Base-by-base conservation (phyloP, 2,113 vertebrate species). In the Engraulis encrasicolus region DNA sequence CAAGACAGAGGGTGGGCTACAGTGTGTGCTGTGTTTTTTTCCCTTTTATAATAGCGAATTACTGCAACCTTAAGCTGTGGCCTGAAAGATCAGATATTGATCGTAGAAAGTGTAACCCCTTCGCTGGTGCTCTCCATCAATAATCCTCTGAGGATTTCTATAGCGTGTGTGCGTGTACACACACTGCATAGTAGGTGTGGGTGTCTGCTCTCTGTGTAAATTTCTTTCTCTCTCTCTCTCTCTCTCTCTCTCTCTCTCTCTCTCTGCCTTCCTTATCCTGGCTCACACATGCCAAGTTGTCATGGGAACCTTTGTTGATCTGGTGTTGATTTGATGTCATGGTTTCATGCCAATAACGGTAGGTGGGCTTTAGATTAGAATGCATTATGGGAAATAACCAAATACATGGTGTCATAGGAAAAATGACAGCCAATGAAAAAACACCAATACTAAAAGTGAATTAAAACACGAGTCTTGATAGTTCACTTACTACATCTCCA, bases 51-150 rank as follows among this genome's bases (percentile, higher is more conserved):
- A 31, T 31, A 74, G 0, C 17, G 27, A 74, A 74, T 74, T 34
- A 15, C 27, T 74, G 14, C 66, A 18, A 36, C 66, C 15, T 14
- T 74, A 74, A 74, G 12, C 66, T 74, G 66, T 74, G 66, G 27
- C 61, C 66, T 74, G 15, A 27, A 15, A 74, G 66, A 74, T 74
- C 66, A 74, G 34, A 74, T 36, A 74, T 74, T 34, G 66, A 74
- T 74, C 34, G 27, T 34, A 15, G 27, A 31, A 34, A 14, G 66
- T 15, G 66, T n/a, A 58, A 58, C 54, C 19, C n/a, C 54, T 58
- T 4, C 66, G 14, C 23, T 17, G 27, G 1, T 45, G 40, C 61
- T 71, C 61, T 74, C 23, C 66, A 74, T 74, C 66, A 74, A 31
- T 74, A 74, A 31, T 36, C 66, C 66, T 34, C 66, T 14, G 14